phyloP scores from a whole-genome alignment of 2,888 invertebrate genomes.

The Drosophila paracracens region DNA sequence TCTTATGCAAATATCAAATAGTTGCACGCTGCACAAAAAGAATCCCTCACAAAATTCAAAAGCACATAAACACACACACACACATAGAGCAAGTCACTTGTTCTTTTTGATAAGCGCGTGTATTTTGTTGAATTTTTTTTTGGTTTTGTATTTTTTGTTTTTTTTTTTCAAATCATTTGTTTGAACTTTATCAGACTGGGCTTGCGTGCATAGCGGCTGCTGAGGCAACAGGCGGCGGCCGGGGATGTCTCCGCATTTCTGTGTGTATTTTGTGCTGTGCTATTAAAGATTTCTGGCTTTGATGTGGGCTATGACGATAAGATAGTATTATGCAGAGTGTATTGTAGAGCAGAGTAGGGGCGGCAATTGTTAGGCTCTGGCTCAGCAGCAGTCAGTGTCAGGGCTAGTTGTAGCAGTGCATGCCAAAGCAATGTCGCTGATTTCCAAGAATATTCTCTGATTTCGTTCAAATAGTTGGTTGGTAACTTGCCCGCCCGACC shows the following conservation, averaged over 20 bases:
- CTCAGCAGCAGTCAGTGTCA: slow-evolving; percentile 36
- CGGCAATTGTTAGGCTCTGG: slow-evolving; percentile 19
- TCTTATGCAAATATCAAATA: slow-evolving; percentile 71
- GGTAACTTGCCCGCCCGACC: slow-evolving; percentile 20
- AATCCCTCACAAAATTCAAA: slow-evolving; percentile 54
- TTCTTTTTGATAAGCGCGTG: slow-evolving; percentile 56
- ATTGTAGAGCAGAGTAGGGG: slow-evolving; percentile 2
- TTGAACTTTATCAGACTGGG: slow-evolving; percentile 65
- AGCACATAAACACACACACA: slow-evolving; percentile 21
- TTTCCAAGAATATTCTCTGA: slow-evolving; percentile 70
- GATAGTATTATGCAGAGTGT: slow-evolving; percentile 43
- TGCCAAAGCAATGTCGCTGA: slow-evolving; percentile 72
- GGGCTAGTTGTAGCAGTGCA: slow-evolving; percentile 46
- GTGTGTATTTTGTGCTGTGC: slow-evolving; percentile 36
- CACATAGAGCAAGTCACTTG: slow-evolving; percentile 34
- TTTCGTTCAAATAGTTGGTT: slow-evolving; percentile 59
- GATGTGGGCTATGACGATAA: slow-evolving; percentile 56
- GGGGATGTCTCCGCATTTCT: slow-evolving; percentile 15
- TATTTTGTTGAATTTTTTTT: slow-evolving; percentile 21
- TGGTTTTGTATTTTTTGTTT: slow-evolving; percentile 4
- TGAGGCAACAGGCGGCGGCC: slow-evolving; percentile 10
- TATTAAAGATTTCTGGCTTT: slow-evolving; percentile 55
- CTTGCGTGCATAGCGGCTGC: slow-evolving; percentile 39
- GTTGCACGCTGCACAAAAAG: slow-evolving; percentile 54
- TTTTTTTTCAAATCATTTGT: slow-evolving; percentile 48